A percentile compares a stretch with the other conserved stretches of the same genome.
These are phyloP conservation scores for Caenorhabditis sp. DNA, from an alignment of 2,888 invertebrate genomes.

Conservation along the genomic window DNA sequence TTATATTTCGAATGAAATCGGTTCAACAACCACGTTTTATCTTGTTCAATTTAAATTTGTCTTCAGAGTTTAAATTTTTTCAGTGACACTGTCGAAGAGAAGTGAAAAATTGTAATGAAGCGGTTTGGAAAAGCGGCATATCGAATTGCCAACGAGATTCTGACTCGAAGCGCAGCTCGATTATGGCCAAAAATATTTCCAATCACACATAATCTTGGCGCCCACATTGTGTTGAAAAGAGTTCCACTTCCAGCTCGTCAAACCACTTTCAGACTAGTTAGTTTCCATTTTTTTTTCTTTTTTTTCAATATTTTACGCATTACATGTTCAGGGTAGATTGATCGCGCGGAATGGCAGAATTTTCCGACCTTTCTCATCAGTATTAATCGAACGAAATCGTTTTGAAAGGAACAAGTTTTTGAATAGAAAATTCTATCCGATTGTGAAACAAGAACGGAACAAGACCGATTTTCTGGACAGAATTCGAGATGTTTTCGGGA, in stretches of 20 bases:
- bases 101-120: conserved; percentile 50
- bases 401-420: conserved; percentile 22
- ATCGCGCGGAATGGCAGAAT: conserved; percentile 32
- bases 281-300: too few species aligned
- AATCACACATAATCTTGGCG: conserved; percentile 22
- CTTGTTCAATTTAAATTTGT: too few species aligned
- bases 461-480: conserved; percentile 43
- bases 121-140: conserved; percentile 40
- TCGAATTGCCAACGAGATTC: conserved; percentile 45
- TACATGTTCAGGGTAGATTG: conserved; percentile 33
- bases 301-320: not conserved
- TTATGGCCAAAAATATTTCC: conserved; percentile 32
- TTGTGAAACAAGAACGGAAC: conserved; percentile 8
- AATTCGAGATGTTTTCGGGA: conserved; percentile 48
- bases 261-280: conserved; percentile 15
- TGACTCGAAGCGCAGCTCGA: not conserved
- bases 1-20: not conserved
- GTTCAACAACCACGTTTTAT: too few species aligned
- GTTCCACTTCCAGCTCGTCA: conserved; percentile 10
- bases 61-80: too few species aligned
- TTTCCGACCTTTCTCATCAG: conserved; percentile 49
- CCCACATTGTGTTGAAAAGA: conserved; percentile 16
- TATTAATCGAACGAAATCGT: conserved; percentile 36
- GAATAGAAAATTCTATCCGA: conserved; percentile 16
- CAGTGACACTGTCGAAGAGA: too few species aligned